Percentiles rank a stretch among this genome's conserved stretches.
Conservation (phyloP, 2,888 invertebrate genomes). For the Crocallis elinguaria region DNA sequence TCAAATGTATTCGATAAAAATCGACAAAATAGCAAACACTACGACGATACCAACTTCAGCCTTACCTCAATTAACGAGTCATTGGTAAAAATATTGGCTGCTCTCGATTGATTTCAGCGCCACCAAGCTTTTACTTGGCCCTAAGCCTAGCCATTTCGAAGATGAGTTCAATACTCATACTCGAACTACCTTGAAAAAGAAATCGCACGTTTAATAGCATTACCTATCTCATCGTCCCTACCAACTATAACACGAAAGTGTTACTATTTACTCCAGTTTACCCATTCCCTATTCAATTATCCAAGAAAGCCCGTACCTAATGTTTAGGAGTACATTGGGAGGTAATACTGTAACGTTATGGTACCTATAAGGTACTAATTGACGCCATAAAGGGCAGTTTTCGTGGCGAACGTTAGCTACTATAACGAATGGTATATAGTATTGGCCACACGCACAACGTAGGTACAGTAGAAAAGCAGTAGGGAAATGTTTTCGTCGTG, state of each 20-base stretch:
- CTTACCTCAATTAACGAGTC: too few relatives aligned
- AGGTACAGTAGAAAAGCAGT: not conserved
- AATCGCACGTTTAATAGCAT: constrained; percentile 20
- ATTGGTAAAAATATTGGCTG: too few relatives aligned
- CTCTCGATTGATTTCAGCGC: too few relatives aligned
- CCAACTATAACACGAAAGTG: constrained; percentile 12
- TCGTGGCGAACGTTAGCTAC: constrained; percentile 57
- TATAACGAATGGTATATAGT: constrained; percentile 57
- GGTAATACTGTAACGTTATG: constrained; percentile 63
- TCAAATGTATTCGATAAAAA: too few relatives aligned
- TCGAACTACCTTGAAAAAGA: constrained; percentile 7
- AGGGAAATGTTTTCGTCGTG: too few relatives aligned
- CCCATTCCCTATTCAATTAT: constrained; percentile 49
- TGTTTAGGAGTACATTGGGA: constrained; percentile 50
- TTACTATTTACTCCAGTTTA: constrained; percentile 22
- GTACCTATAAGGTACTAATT: constrained; percentile 69
- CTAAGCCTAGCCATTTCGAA: too few relatives aligned
- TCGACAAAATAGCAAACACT: too few relatives aligned
- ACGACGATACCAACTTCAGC: too few relatives aligned
- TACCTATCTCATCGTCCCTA: constrained; percentile 13
- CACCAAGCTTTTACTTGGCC: too few relatives aligned
- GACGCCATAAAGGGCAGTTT: constrained; percentile 66
- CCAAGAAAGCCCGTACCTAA: constrained; percentile 47
- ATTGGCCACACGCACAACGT: constrained; percentile 21
- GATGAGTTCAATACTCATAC: not conserved